Conservation (phyloP, 1,140 invertebrate genomes). For the Drosophila persimilis region DNA sequence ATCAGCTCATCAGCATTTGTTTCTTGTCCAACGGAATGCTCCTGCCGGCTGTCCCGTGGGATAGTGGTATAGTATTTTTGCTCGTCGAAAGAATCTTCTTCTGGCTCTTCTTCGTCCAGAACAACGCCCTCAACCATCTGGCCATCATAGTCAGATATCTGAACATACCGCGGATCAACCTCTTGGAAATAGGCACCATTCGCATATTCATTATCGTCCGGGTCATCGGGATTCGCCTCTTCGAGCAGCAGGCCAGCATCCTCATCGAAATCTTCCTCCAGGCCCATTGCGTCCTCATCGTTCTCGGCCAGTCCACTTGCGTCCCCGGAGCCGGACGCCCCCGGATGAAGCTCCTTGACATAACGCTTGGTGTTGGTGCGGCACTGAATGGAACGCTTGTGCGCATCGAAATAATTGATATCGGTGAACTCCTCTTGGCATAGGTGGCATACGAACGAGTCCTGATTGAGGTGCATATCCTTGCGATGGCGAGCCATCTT, state of each 20-base stretch:
- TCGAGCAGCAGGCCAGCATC: slow-evolving; percentile 61
- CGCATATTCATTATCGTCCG: slow-evolving; percentile 28
- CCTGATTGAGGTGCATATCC: slow-evolving; percentile 73
- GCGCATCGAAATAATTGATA: slow-evolving; percentile 77
- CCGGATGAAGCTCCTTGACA: slow-evolving; percentile 3
- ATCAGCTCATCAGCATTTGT: slow-evolving; percentile 58
- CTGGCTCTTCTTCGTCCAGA: slow-evolving; percentile 7
- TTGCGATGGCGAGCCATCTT: slow-evolving; percentile 79
- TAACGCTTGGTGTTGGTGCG: slow-evolving; percentile 69
- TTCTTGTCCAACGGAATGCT: slow-evolving; percentile 13
- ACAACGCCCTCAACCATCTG: slow-evolving; percentile 25
- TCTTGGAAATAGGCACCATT: slow-evolving; percentile 11
- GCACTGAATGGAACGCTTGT: slow-evolving; percentile 78
- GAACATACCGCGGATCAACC: slow-evolving; percentile 23
- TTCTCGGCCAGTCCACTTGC: slow-evolving; percentile 32
- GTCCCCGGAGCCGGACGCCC: not conserved
- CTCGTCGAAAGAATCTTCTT: slow-evolving; percentile 10
- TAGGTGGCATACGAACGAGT: slow-evolving; percentile 63
- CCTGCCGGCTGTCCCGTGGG: slow-evolving; percentile 12
- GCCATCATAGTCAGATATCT: slow-evolving; percentile 19
- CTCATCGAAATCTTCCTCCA: slow-evolving; percentile 67
- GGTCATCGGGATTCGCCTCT: slow-evolving; percentile 38
- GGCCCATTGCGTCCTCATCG: slow-evolving; percentile 42
- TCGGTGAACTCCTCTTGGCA: slow-evolving; percentile 79
- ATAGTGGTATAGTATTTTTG: slow-evolving; percentile 24